A percentile compares a stretch with the other conserved stretches of the same genome.
phyloP scores from a whole-genome alignment of 2,888 invertebrate species.

The Formica aserva region DNA sequence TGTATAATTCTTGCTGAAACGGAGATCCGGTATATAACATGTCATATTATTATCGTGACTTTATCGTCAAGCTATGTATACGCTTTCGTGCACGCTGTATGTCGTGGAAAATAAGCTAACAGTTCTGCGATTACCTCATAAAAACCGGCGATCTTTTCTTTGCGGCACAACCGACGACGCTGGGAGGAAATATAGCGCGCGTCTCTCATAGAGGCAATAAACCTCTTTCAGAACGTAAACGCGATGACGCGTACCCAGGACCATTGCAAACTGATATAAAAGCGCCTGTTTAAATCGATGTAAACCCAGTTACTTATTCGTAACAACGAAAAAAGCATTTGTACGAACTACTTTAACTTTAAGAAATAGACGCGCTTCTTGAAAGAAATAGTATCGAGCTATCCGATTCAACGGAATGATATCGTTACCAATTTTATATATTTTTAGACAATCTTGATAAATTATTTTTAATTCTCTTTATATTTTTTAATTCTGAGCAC shows the following conservation, averaged over 20 bases:
- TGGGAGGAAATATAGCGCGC: conserved; percentile 39
- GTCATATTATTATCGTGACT: conserved; percentile 15
- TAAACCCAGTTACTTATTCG: conserved; percentile 1
- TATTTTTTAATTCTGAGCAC: neutral
- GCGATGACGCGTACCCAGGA: conserved; percentile 5
- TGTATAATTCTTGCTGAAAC: neutral
- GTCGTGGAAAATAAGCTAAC: conserved; percentile 49
- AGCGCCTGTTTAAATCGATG: neutral
- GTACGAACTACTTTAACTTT: neutral
- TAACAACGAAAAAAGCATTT: neutral
- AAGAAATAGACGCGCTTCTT: neutral
- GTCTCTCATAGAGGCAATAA: conserved; percentile 41
- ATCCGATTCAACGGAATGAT: neutral
- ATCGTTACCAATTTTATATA: neutral
- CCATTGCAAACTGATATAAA: conserved; percentile 19
- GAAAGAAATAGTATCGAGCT: neutral
- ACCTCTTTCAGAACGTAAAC: conserved; percentile 46
- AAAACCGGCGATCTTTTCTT: conserved; percentile 48
- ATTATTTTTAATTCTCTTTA: neutral
- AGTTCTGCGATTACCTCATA: conserved; percentile 53
- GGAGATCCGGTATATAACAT: neutral
- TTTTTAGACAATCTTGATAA: neutral
- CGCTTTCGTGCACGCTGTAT: conserved; percentile 24
- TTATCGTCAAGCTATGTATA: conserved; percentile 43
- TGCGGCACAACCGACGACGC: conserved; percentile 24